A percentile compares a stretch with the other conserved stretches of the same genome.
Conservation (phyloP, 2,797 vertebrate genomes). For the Spinibarbus caldwelli region DNA sequence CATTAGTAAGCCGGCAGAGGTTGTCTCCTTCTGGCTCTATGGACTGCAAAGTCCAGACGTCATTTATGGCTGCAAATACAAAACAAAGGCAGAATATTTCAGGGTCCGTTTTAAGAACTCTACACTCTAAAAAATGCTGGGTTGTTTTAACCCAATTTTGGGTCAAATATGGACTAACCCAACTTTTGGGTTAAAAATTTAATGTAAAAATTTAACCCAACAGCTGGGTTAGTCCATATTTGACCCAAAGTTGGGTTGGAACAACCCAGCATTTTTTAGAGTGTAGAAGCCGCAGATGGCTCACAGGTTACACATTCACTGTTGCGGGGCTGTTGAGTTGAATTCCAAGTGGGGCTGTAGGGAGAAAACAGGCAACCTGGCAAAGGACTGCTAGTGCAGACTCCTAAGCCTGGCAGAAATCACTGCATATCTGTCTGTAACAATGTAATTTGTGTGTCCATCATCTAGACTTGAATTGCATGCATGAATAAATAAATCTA, state of each 20-base stretch:
- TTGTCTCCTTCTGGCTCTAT: background rate
- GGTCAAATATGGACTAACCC: no score
- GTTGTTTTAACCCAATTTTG: no score
- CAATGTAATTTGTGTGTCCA: background rate
- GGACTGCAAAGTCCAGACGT: conserved; percentile 6
- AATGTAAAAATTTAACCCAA: no score
- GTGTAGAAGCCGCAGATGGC: conserved; percentile 19
- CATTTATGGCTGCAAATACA: conserved; percentile 24
- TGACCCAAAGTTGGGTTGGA: no score
- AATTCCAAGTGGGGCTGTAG: conserved; percentile 25
- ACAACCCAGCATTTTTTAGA: no score
- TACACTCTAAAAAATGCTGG: no score
- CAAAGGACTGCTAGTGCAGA: background rate
- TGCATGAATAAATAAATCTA: background rate
- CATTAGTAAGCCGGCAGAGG: background rate
- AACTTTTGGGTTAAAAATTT: no score
- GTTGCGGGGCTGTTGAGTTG: background rate
- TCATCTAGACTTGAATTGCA: background rate
- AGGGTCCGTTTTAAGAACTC: conserved; percentile 31
- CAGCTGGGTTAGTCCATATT: no score
- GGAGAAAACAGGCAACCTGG: conserved; percentile 3
- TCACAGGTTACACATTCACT: conserved; percentile 22
- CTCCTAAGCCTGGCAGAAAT: background rate
- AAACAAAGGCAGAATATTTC: conserved; percentile 30
- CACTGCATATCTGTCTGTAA: background rate